phyloP scores from a whole-genome alignment of 2,888 invertebrate species.

The Odontomyia ornata region DNA sequence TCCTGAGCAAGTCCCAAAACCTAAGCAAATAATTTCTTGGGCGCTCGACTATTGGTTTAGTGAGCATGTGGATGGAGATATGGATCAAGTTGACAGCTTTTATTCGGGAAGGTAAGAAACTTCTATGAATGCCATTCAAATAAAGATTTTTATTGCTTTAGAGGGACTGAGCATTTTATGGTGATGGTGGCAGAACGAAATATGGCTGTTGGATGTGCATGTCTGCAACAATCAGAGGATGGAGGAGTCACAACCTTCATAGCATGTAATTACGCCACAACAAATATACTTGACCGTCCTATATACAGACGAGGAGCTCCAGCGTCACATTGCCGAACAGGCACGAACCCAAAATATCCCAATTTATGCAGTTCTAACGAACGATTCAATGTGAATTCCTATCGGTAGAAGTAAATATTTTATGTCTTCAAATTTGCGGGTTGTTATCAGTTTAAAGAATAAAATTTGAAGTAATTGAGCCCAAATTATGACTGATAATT shows the following conservation, averaged over 20 bases:
- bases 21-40: not conserved
- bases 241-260: conserved; percentile 51
- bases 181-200: conserved; percentile 56
- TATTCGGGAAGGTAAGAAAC: conserved; percentile 10
- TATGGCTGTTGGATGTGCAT: conserved; percentile 56
- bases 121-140: not conserved
- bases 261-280: conserved; percentile 58
- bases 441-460: too few species aligned
- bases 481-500: too few species aligned
- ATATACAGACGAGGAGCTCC: conserved; percentile 50
- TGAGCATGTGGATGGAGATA: conserved; percentile 38
- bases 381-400: conserved; percentile 38
- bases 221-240: conserved; percentile 50
- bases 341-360: conserved; percentile 53
- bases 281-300: conserved; percentile 51
- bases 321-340: conserved; percentile 55
- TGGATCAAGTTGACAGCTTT: conserved; percentile 30
- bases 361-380: conserved; percentile 45
- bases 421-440: too few species aligned
- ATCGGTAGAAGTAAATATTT: too few species aligned
- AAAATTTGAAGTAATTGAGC: too few species aligned
- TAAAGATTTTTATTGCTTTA: not conserved
- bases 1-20: not conserved
- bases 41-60: conserved; percentile 39
- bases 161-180: conserved; percentile 53